Percentiles rank a stretch among this genome's conserved stretches.
Evolutionary conservation across 2,113 vertebrate genomes (phyloP).

Genomic region (human (Homo sapiens)): GRCh38 chr3:178443501-178444000

Average conservation of each 20-base stretch:
- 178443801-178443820: constrained; percentile 67
- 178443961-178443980: not conserved
- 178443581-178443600: not conserved
- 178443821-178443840: not conserved
- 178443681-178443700: not conserved
- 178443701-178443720: not conserved
- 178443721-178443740: not conserved
- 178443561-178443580: not conserved
- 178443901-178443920: not conserved
- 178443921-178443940: not conserved
- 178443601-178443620: constrained; percentile 22
- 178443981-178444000: not conserved
- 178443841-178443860: not conserved
- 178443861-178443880: not conserved
- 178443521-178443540: not conserved
- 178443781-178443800: constrained; percentile 68
- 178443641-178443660: not conserved
- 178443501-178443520: not conserved
- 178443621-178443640: not conserved
- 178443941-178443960: not conserved
- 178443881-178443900: not conserved
- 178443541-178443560: not conserved
- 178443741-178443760: not conserved
- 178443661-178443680: not conserved
- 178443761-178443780: not conserved